phyloP scores from a whole-genome alignment of 2,113 vertebrate genomes.

The Petroica traversi region DNA sequence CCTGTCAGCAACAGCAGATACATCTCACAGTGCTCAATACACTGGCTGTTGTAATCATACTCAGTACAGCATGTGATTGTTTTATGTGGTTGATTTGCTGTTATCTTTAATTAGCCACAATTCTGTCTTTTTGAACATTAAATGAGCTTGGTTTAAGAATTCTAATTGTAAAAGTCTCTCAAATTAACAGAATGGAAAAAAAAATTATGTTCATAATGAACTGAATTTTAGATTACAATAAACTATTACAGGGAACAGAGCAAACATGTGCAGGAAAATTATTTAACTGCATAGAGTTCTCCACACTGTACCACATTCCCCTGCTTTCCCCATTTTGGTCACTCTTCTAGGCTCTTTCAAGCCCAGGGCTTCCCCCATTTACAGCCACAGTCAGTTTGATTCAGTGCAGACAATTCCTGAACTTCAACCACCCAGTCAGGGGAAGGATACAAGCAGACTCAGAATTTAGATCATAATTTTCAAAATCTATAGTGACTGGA shows the following conservation, averaged over 20 bases:
- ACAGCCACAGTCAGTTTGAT: neutral
- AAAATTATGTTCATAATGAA: neutral
- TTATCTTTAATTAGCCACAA: conserved; percentile 55
- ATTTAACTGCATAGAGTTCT: neutral
- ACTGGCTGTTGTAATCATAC: neutral
- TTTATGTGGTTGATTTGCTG: conserved; percentile 25
- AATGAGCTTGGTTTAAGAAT: conserved; percentile 42
- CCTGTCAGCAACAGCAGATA: neutral
- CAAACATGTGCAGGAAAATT: neutral
- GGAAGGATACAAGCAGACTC: neutral
- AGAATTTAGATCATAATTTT: conserved; percentile 18
- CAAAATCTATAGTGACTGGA: neutral
- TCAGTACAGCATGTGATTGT: neutral
- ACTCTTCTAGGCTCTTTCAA: neutral
- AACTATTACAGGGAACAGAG: neutral
- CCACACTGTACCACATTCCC: neutral
- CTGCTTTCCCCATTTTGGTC: neutral
- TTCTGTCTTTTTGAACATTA: conserved; percentile 35
- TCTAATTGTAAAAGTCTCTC: conserved; percentile 29
- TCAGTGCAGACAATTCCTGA: neutral
- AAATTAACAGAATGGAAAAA: conserved; percentile 26
- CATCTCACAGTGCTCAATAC: neutral
- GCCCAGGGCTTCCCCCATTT: neutral
- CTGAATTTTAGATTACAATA: conserved; percentile 12
- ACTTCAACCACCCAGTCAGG: neutral